phyloP scores from a whole-genome alignment of 2,797 vertebrate genomes.

The Gymnoscopelus braueri region DNA sequence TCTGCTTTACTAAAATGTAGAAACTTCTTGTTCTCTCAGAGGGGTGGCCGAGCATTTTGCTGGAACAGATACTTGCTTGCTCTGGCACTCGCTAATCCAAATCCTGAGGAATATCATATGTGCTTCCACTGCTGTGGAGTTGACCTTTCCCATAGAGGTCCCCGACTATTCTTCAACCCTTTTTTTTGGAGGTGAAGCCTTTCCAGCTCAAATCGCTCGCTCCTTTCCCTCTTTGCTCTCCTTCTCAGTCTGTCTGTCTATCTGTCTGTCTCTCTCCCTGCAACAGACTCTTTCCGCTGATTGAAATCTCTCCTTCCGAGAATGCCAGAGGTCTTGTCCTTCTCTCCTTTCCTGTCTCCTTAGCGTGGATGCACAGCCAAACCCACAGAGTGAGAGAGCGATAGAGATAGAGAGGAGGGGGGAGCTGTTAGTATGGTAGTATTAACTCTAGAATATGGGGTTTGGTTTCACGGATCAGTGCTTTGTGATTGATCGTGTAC shows the following conservation, averaged over 20 bases:
- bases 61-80: neutral
- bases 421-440: no score
- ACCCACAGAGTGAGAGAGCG: no score
- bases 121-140: neutral
- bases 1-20: constrained; percentile 5
- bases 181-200: constrained; percentile 54
- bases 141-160: constrained; percentile 49
- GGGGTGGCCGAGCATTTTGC: neutral
- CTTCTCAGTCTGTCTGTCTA: constrained; percentile 28
- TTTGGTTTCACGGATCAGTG: constrained; percentile 76
- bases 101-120: constrained; percentile 4
- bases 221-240: constrained; percentile 36
- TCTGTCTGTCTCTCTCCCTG: constrained; percentile 33
- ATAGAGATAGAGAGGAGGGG: no score
- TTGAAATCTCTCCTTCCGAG: constrained; percentile 59
- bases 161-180: constrained; percentile 34
- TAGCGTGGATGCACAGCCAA: neutral
- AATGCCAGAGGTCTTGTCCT: constrained; percentile 53
- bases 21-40: constrained; percentile 23
- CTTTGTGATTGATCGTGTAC: constrained; percentile 61
- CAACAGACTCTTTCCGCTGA: constrained; percentile 48
- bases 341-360: constrained; percentile 25
- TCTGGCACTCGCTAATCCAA: constrained; percentile 40
- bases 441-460: constrained; percentile 38
- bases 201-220: constrained; percentile 40